Conservation (phyloP, 2,797 vertebrate genomes). For the Onychomys torridus region DNA sequence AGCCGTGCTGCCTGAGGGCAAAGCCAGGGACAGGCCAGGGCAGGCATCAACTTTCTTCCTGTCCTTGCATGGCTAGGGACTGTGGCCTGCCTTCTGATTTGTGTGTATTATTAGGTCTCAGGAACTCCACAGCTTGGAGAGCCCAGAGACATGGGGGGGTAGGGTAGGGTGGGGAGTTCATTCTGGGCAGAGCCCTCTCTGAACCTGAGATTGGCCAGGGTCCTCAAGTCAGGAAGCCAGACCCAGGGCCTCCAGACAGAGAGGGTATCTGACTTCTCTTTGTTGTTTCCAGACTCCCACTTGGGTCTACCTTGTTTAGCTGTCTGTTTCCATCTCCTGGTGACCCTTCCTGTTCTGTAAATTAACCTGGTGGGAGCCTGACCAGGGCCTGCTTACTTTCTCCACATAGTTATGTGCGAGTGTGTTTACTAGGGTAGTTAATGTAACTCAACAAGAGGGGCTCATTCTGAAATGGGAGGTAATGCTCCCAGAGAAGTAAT, state of each 20-base stretch:
- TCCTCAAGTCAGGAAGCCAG: background rate
- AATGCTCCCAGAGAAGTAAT: too few species aligned
- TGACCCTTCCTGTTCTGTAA: background rate
- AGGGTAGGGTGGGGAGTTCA: background rate
- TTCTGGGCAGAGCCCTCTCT: background rate
- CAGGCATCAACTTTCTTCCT: constrained; percentile 62
- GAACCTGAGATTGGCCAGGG: background rate
- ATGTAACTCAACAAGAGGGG: background rate
- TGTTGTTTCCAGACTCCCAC: too few species aligned
- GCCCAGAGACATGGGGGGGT: background rate
- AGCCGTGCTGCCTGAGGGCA: constrained; percentile 43
- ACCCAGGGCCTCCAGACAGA: background rate
- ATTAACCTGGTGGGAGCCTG: background rate
- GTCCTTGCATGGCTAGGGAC: constrained; percentile 79
- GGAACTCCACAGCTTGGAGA: background rate
- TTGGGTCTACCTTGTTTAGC: background rate
- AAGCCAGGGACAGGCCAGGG: constrained; percentile 40
- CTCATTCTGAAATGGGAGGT: background rate
- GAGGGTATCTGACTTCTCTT: background rate
- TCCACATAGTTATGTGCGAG: background rate
- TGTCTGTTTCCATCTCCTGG: fast-evolving
- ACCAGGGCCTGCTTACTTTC: background rate
- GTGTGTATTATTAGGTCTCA: constrained; percentile 79
- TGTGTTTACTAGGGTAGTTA: background rate
- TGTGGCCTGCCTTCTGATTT: constrained; percentile 71